phyloP scores from a whole-genome alignment of 2,797 vertebrate genomes.

The Perdix hodgsoniae region DNA sequence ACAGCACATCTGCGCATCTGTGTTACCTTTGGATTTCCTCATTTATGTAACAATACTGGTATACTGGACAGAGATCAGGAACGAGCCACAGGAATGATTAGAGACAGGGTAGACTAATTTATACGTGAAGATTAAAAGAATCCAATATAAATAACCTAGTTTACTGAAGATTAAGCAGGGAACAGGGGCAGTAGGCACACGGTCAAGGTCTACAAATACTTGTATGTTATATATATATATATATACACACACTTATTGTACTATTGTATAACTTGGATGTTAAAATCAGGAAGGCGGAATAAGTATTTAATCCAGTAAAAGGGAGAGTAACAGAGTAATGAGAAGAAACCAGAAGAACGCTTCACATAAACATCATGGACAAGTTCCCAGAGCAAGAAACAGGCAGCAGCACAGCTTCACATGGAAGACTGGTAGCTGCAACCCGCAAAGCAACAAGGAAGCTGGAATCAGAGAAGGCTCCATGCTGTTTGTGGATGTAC shows the following conservation, averaged over 20 bases:
- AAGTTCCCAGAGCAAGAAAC: neutral
- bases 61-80: neutral
- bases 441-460: neutral
- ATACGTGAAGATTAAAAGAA: neutral
- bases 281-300: neutral
- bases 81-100: neutral
- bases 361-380: neutral
- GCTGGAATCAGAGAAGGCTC: neutral
- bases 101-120: neutral
- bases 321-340: neutral
- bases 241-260: too few relatives aligned
- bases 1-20: neutral
- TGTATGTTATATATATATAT: too few relatives aligned
- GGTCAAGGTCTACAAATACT: neutral
- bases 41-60: neutral
- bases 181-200: neutral
- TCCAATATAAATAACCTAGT: neutral
- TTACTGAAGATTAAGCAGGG: neutral
- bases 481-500: fast-evolving
- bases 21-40: neutral
- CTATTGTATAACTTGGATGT: too few relatives aligned
- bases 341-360: neutral
- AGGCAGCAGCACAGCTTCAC: neutral
- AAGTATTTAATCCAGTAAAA: neutral
- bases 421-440: neutral